These are phyloP conservation scores for Strix aluco DNA, from an alignment of 2,113 vertebrate genomes.

Conservation along the genomic window DNA sequence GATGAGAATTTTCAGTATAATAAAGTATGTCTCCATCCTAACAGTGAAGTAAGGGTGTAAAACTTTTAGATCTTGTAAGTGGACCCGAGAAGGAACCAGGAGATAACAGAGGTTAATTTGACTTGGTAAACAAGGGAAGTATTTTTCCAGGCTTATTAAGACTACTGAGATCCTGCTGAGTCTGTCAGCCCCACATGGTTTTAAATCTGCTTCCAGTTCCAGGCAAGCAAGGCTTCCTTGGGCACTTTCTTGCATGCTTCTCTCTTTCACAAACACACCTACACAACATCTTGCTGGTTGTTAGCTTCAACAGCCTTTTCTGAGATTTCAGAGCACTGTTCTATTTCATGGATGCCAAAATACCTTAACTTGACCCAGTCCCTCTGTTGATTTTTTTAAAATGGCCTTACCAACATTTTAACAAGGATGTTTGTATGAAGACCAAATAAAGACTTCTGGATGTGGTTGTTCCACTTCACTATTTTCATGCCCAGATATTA, in stretches of 20 bases:
- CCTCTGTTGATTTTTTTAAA: not conserved
- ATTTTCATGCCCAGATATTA: not conserved
- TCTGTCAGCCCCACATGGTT: not conserved
- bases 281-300: constrained; percentile 48
- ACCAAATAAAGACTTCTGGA: not conserved
- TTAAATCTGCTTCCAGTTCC: constrained; percentile 18
- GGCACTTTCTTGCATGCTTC: not conserved
- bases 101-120: not conserved
- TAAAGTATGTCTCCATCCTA: not conserved
- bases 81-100: not conserved
- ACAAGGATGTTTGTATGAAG: not conserved
- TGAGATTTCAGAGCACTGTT: constrained; percentile 5
- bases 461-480: not conserved
- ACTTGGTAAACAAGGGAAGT: not conserved
- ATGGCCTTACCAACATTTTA: not conserved
- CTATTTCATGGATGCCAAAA: constrained; percentile 1
- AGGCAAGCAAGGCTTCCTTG: not conserved
- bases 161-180: not conserved
- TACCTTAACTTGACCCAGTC: constrained; percentile 34
- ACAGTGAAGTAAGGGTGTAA: not conserved
- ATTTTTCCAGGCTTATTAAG: not conserved
- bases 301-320: constrained; percentile 26
- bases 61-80: not conserved
- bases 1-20: not conserved
- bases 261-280: constrained; percentile 52